Percentiles rank a stretch among this genome's conserved stretches.
phyloP scores from a whole-genome alignment of 2,113 vertebrate species.

The Hyaena hyaena region DNA sequence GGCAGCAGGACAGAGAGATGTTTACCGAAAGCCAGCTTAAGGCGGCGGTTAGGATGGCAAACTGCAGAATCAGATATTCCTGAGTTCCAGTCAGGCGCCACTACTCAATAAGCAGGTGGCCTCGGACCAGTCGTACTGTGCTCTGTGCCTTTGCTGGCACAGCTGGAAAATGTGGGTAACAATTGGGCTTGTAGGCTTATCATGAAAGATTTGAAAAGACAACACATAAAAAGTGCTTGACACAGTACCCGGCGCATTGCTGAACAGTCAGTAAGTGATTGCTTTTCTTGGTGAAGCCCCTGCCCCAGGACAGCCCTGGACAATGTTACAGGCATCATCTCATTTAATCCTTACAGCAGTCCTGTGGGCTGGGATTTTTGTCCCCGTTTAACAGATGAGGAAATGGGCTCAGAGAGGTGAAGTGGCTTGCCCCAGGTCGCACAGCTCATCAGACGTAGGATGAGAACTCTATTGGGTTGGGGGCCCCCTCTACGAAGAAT shows the following conservation, averaged over 20 bases:
- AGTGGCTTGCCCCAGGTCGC: neutral
- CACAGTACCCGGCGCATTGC: rapidly evolving
- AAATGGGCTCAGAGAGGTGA: neutral
- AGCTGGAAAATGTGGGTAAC: neutral
- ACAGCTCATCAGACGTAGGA: neutral
- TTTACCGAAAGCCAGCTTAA: too few species aligned
- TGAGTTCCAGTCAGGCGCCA: neutral
- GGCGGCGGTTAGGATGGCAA: rapidly evolving
- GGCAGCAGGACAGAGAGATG: neutral
- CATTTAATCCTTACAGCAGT: neutral
- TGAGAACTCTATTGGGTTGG: neutral
- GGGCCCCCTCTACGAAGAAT: neutral
- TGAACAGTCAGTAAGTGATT: too few species aligned
- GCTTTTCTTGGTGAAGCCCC: rapidly evolving
- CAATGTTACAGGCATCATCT: neutral
- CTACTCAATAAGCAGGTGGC: neutral
- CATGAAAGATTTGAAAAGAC: neutral
- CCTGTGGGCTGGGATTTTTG: neutral
- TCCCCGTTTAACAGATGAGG: neutral
- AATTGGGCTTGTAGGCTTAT: neutral
- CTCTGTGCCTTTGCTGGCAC: neutral
- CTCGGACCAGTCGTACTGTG: neutral
- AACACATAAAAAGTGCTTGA: neutral
- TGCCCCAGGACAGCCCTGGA: neutral
- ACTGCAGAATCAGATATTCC: neutral